Evolutionary conservation across 2,113 vertebrate species (phyloP).

Genomic region (Tachycineta bicolor): DNA sequence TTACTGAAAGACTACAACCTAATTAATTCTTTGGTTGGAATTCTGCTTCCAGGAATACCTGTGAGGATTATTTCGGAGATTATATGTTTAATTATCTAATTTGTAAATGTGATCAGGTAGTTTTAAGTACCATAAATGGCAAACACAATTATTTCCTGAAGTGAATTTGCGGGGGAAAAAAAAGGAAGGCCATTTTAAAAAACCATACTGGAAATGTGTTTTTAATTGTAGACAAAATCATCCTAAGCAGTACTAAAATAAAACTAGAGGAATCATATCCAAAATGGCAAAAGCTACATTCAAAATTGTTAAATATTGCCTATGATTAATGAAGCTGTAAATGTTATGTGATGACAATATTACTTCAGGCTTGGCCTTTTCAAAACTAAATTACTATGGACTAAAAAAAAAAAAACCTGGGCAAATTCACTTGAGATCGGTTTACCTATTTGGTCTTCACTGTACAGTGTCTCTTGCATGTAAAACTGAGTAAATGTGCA

Average conservation of each 20-base stretch:
- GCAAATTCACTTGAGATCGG: background rate
- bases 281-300: background rate
- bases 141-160: slow-evolving; percentile 29
- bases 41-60: slow-evolving; percentile 26
- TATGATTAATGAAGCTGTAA: background rate
- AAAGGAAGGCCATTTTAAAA: background rate
- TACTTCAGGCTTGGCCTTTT: background rate
- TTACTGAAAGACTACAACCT: background rate
- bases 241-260: background rate
- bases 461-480: accelerated
- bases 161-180: background rate
- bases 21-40: background rate
- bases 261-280: background rate
- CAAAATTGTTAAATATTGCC: background rate
- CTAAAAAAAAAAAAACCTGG: background rate
- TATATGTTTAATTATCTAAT: slow-evolving; percentile 27
- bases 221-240: slow-evolving; percentile 37
- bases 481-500: background rate
- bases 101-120: slow-evolving; percentile 14
- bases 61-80: slow-evolving; percentile 14
- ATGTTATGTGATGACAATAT: background rate
- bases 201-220: background rate
- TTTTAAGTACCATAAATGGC: background rate
- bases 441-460: background rate
- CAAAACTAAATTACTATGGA: background rate